Percentiles rank a stretch among this genome's conserved stretches.
Evolutionary conservation across 2,113 vertebrate genomes (phyloP).

Genomic region (Ophiodon elongatus): DNA sequence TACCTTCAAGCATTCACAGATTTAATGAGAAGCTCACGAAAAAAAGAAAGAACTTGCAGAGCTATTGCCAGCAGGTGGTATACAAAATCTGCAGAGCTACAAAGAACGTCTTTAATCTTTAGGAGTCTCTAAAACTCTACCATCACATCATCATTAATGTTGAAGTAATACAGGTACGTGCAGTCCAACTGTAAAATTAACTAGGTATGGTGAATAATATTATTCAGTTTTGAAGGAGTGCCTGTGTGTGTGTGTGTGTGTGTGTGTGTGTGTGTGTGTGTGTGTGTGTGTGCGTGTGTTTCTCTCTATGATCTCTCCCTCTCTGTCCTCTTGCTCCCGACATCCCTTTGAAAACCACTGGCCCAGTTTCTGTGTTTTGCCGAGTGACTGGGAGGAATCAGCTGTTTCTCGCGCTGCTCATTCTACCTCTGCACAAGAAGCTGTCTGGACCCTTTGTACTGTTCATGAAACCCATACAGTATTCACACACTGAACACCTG

Average conservation of each 20-base stretch:
- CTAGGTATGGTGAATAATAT: constrained; percentile 28
- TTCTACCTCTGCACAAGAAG: constrained; percentile 77
- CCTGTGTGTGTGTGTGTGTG: constrained; percentile 2
- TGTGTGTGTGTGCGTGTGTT: constrained; percentile 12
- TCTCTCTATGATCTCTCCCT: neutral
- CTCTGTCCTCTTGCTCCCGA: neutral
- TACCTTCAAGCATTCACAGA: constrained; percentile 60
- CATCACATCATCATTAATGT: constrained; percentile 61
- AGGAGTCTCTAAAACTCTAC: constrained; percentile 48
- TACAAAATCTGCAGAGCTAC: constrained; percentile 47
- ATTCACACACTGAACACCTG: constrained; percentile 41
- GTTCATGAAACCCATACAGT: constrained; percentile 31
- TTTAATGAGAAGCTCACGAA: constrained; percentile 62
- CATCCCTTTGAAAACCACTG: constrained; percentile 24
- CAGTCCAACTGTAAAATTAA: constrained; percentile 47
- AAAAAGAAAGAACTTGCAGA: constrained; percentile 39
- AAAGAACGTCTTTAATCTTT: constrained; percentile 69
- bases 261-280: constrained; percentile 12
- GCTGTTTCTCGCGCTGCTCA: constrained; percentile 67
- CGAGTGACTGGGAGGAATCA: constrained; percentile 79
- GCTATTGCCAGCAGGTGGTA: constrained; percentile 67
- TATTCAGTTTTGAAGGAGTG: constrained; percentile 8
- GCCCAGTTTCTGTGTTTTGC: constrained; percentile 72
- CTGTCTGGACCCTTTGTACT: constrained; percentile 34
- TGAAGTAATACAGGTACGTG: constrained; percentile 25